Conservation (phyloP, 2,113 vertebrate genomes). For the Centropus unirufus region DNA sequence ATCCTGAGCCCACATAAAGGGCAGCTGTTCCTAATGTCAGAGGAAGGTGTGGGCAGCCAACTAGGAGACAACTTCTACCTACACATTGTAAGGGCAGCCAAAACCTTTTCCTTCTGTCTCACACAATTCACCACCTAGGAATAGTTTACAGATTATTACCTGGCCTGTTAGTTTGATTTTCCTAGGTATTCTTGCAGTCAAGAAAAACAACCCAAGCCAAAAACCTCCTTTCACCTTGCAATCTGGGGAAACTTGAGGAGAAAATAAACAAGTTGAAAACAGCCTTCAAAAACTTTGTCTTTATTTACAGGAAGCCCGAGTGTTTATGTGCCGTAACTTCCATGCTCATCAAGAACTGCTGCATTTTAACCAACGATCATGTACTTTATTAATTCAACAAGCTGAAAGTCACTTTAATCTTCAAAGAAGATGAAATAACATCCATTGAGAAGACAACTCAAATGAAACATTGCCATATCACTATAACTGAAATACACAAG, state of each 20-base stretch:
- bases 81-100: background rate
- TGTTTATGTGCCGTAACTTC: background rate
- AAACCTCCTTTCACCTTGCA: background rate
- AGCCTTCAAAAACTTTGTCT: background rate
- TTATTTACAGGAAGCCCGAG: background rate
- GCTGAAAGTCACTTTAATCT: background rate
- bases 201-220: background rate
- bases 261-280: background rate
- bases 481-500: background rate
- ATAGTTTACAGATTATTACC: background rate
- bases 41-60: slow-evolving; percentile 8
- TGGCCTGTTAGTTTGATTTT: background rate
- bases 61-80: background rate
- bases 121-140: background rate
- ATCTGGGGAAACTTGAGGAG: background rate
- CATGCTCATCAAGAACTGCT: background rate
- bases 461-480: background rate
- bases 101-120: slow-evolving; percentile 1
- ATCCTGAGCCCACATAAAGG: slow-evolving; percentile 34
- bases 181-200: background rate
- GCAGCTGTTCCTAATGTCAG: slow-evolving; percentile 21
- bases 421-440: background rate
- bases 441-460: background rate
- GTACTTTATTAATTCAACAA: background rate
- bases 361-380: background rate